Evolutionary conservation across 1,140 invertebrate genomes (phyloP).

Genomic region (Campoletis sonorensis): DNA sequence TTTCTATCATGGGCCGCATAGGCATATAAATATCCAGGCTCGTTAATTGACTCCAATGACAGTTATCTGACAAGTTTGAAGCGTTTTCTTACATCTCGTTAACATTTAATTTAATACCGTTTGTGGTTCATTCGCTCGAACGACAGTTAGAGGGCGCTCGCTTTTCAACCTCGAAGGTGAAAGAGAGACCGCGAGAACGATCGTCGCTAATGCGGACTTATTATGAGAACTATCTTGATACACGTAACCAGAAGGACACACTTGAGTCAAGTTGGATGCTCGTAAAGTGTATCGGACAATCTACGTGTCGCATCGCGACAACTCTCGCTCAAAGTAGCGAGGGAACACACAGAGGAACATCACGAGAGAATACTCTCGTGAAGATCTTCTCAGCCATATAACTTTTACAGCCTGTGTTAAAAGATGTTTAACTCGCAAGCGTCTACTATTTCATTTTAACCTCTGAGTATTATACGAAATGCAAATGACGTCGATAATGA

Average conservation of each 20-base stretch:
- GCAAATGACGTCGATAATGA: too few species aligned
- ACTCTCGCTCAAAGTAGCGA: slow-evolving; percentile 67
- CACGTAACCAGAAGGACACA: slow-evolving; percentile 47
- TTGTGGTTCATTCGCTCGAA: not conserved
- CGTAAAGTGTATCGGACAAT: slow-evolving; percentile 64
- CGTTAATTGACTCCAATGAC: slow-evolving; percentile 39
- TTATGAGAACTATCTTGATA: slow-evolving; percentile 51
- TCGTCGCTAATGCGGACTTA: slow-evolving; percentile 45
- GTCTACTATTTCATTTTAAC: too few species aligned
- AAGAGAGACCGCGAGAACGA: slow-evolving; percentile 38
- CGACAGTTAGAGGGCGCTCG: not conserved
- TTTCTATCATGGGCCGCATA: not conserved
- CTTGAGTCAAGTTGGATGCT: slow-evolving; percentile 32
- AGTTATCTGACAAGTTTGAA: slow-evolving; percentile 31
- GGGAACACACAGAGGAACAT: not conserved
- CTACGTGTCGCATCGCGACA: slow-evolving; percentile 72
- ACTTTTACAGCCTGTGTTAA: not conserved
- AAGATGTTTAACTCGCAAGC: too few species aligned
- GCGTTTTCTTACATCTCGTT: slow-evolving; percentile 34
- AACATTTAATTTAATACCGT: slow-evolving; percentile 16
- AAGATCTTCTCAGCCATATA: slow-evolving; percentile 19
- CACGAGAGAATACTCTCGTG: slow-evolving; percentile 48
- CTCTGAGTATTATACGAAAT: too few species aligned
- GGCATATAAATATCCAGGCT: not conserved
- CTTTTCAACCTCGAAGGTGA: slow-evolving; percentile 21